Conservation (phyloP, 2,888 invertebrate genomes). For the Oscheius sp. region DNA sequence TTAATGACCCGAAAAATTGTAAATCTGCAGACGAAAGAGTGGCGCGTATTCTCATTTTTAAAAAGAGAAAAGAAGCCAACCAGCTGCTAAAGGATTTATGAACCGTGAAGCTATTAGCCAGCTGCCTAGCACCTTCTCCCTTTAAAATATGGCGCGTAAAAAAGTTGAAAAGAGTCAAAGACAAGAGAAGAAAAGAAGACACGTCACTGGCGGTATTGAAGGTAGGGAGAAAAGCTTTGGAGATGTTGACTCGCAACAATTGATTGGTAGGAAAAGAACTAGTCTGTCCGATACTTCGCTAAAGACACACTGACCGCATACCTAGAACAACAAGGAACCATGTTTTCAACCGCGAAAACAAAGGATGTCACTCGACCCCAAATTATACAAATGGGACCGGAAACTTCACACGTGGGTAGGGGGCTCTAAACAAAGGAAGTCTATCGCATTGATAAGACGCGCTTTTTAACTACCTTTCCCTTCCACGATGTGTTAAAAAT, state of each 20-base stretch:
- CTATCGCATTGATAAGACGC: slow-evolving; percentile 1
- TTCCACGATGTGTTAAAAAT: slow-evolving; percentile 3
- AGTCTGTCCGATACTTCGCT: not conserved
- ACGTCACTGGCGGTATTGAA: not conserved
- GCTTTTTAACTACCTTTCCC: not conserved
- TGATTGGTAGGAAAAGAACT: slow-evolving; percentile 18
- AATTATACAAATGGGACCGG: too few species aligned
- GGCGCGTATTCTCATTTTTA: too few species aligned
- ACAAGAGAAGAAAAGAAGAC: not conserved
- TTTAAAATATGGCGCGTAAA: too few species aligned
- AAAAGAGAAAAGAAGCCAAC: too few species aligned
- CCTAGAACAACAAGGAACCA: too few species aligned
- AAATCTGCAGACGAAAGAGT: too few species aligned
- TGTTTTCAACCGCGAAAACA: too few species aligned
- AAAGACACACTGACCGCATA: too few species aligned
- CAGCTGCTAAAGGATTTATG: not conserved
- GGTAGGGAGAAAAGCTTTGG: not conserved
- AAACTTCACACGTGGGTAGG: too few species aligned
- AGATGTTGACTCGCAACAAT: not conserved
- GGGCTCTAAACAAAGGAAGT: too few species aligned
- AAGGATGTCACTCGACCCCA: too few species aligned
- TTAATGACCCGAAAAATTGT: too few species aligned
- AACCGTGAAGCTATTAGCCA: slow-evolving; percentile 1
- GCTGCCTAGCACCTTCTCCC: not conserved
- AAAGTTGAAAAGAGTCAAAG: not conserved